Base-by-base conservation (phyloP, 2,797 vertebrate genomes). In the Esox lucius region DNA sequence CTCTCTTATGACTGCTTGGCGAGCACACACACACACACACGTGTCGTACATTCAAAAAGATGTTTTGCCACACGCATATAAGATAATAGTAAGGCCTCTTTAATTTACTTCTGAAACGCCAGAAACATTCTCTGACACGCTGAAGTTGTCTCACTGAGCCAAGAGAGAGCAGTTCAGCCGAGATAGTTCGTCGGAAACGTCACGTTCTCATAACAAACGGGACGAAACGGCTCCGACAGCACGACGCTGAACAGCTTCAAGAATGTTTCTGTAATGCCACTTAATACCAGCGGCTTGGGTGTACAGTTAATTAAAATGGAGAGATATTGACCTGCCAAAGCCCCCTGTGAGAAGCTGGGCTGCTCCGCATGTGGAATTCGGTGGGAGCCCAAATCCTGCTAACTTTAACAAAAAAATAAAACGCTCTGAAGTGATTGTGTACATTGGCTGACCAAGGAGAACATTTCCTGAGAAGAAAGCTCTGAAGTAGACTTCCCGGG, bases 1-100 rank as follows among this genome's bases (percentile, higher is more conserved):
- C 73, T 84, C 77, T 88, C 84, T 81, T 82, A 86, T 86, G 82
- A 88, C 83, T 72, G 84, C 70, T 87, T 81, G 87, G 88, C 31
- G 28, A n/a, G n/a, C n/a, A n/a, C n/a, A n/a, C n/a, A n/a, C n/a
- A n/a, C 28, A 3, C 84, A 83, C 76, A 80, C 53, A 64, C 64
- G 17, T 78, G 48, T 74, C 71, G 68, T 78, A 78, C 56, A 78
- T 74, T 79, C 80, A 88, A 87, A 84, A 71, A 89, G 59, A 82
- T 19, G 3, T 15, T 56, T 51, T 76, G 72, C 73, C 24, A 79
- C 59, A 75, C 70, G 71, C 68, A 67, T 75, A 69, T 80, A 81
- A 73, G 31, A 78, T 53, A 76, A 75, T 28, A 35, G 62, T 67
- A 73, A 11, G 1, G 68, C 24, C 73, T 59, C 80, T 81, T 84